Percentiles rank a stretch among this genome's conserved stretches.
Evolutionary conservation across 2,888 invertebrate genomes (phyloP).

Genomic region (Megaustenia siamemsis): DNA sequence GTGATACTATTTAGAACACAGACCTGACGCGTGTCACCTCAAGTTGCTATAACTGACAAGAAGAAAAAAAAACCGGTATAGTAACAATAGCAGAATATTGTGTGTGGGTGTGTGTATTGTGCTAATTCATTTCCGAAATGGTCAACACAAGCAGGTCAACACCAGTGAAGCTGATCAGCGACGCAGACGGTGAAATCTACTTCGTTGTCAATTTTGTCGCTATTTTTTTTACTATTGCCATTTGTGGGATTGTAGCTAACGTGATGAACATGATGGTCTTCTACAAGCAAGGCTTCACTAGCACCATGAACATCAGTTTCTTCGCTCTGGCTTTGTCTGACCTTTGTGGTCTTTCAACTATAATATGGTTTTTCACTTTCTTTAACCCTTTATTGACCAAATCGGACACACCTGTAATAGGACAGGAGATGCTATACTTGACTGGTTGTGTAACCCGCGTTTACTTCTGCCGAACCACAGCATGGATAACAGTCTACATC

Average conservation of each 20-base stretch:
- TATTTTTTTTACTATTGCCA: neutral
- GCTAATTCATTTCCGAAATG: too few relatives aligned
- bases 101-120: too few relatives aligned
- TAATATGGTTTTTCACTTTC: neutral
- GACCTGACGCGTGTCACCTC: too few relatives aligned
- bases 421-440: neutral
- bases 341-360: neutral
- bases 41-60: too few relatives aligned
- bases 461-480: neutral
- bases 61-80: too few relatives aligned
- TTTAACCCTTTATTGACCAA: neutral
- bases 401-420: neutral
- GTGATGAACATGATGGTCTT: neutral
- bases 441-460: neutral
- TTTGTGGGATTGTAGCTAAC: neutral
- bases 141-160: too few relatives aligned
- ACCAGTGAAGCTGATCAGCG: too few relatives aligned
- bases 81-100: too few relatives aligned
- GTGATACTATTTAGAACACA: too few relatives aligned
- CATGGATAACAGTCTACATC: neutral
- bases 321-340: neutral
- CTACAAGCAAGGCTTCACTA: slow-evolving; percentile 1
- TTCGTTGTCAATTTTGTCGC: neutral
- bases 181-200: too few relatives aligned
- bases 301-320: neutral